Evolutionary conservation across 2,113 vertebrate species (phyloP).

Genomic region (Sphaerodactylus townsendi): DNA sequence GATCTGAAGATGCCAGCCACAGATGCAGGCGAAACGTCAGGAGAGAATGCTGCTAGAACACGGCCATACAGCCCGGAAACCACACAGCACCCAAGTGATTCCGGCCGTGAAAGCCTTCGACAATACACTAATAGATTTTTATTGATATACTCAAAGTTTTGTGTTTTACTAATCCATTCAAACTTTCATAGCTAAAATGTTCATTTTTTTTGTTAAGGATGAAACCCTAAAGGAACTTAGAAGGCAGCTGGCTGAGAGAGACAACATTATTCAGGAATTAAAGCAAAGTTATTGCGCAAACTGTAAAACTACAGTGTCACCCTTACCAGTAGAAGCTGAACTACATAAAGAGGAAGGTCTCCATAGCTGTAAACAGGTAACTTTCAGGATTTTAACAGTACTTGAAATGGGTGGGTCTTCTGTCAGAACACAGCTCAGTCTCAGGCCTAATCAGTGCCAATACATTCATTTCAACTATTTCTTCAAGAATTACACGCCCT

Average conservation of each 20-base stretch:
- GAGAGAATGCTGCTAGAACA: too few relatives aligned
- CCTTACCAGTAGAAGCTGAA: conserved; percentile 4
- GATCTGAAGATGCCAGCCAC: too few relatives aligned
- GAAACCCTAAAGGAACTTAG: conserved; percentile 38
- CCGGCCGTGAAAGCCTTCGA: too few relatives aligned
- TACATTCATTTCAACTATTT: neutral
- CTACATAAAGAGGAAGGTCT: conserved; percentile 18
- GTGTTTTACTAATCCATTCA: neutral
- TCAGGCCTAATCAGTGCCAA: neutral
- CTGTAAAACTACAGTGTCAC: neutral
- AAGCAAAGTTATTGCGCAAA: conserved; percentile 5
- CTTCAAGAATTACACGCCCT: neutral
- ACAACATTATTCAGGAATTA: conserved; percentile 41
- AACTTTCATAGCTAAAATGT: neutral
- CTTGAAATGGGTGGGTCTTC: neutral
- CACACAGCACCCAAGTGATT: too few relatives aligned
- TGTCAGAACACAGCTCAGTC: neutral
- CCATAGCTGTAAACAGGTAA: conserved; percentile 38
- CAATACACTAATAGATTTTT: too few relatives aligned
- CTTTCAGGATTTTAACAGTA: neutral
- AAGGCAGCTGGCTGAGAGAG: conserved; percentile 47
- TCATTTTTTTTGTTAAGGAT: conserved; percentile 26
- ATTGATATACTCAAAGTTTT: neutral
- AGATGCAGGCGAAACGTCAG: too few relatives aligned
- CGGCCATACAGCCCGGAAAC: too few relatives aligned